A percentile compares a stretch with the other conserved stretches of the same genome.
Evolutionary conservation across 2,113 vertebrate genomes (phyloP).

Genomic region (Pterocles burchelli): DNA sequence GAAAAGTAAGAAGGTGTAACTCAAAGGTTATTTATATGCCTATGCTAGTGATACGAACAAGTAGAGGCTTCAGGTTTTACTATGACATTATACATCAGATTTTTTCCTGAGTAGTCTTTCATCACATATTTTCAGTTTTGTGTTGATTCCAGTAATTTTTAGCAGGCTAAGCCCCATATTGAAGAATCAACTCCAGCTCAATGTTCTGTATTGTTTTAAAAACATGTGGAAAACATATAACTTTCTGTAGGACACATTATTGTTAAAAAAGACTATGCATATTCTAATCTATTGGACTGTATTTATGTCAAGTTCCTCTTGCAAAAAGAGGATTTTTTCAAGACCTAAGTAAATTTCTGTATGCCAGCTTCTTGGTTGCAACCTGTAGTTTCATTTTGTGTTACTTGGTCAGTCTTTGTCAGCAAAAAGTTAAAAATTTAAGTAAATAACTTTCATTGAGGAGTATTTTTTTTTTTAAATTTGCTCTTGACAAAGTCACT

Average conservation of each 20-base stretch:
- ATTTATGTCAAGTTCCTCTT: neutral
- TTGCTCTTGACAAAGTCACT: neutral
- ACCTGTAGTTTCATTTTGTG: neutral
- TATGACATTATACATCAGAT: neutral
- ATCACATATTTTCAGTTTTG: neutral
- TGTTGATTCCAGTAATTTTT: neutral
- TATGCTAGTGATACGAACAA: neutral
- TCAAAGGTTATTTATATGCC: neutral
- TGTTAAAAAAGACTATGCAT: neutral
- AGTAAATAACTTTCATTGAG: neutral
- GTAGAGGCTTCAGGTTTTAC: neutral
- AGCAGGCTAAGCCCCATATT: neutral
- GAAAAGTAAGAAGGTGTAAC: neutral
- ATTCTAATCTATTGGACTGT: neutral
- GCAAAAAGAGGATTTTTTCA: neutral
- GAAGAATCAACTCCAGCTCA: neutral
- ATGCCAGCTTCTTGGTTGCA: neutral
- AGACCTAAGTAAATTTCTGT: neutral
- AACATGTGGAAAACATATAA: neutral
- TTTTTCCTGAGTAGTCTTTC: neutral
- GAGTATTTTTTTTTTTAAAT: neutral
- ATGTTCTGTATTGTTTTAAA: neutral
- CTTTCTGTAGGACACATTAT: neutral
- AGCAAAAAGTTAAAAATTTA: neutral
- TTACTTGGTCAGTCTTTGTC: neutral